A percentile compares a stretch with the other conserved stretches of the same genome.
Evolutionary conservation across 2,113 vertebrate species (phyloP).

Genomic region (Clupea harengus): DNA sequence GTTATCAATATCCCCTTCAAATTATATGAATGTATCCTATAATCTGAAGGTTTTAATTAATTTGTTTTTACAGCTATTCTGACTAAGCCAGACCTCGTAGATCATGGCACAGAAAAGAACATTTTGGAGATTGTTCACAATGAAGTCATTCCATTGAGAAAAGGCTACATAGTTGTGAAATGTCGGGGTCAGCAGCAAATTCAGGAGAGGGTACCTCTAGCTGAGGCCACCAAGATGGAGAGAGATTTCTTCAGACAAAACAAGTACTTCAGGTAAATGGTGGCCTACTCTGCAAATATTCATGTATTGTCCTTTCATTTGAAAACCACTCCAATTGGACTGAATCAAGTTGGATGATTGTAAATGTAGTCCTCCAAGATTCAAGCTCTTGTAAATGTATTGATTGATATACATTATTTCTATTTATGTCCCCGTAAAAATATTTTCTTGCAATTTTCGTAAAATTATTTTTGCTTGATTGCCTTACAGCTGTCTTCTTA

Average conservation of each 20-base stretch:
- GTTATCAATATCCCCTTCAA: background rate
- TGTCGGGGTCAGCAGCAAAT: conserved; percentile 74
- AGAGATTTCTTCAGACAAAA: conserved; percentile 71
- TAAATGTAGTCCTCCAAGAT: too few species aligned
- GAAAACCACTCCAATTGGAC: too few species aligned
- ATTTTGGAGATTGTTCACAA: conserved; percentile 65
- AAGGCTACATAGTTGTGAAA: conserved; percentile 81
- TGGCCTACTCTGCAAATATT: too few species aligned
- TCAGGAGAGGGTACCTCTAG: conserved; percentile 55
- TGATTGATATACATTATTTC: too few species aligned
- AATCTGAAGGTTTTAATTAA: background rate
- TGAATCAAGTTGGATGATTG: too few species aligned
- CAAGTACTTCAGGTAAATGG: conserved; percentile 66
- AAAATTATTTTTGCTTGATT: background rate
- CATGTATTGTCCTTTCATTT: too few species aligned
- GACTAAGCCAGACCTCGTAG: conserved; percentile 79
- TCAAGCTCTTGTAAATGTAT: too few species aligned
- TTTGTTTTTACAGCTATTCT: conserved; percentile 68
- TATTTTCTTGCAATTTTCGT: background rate
- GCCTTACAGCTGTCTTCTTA: conserved; percentile 39
- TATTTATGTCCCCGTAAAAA: background rate
- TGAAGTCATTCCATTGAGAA: conserved; percentile 64
- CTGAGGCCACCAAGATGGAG: conserved; percentile 65
- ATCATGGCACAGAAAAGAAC: conserved; percentile 67
- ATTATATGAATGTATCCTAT: background rate